Percentiles rank a stretch among this genome's conserved stretches.
Conservation (phyloP, 2,113 vertebrate genomes). For the Paraplagusia blochii region DNA sequence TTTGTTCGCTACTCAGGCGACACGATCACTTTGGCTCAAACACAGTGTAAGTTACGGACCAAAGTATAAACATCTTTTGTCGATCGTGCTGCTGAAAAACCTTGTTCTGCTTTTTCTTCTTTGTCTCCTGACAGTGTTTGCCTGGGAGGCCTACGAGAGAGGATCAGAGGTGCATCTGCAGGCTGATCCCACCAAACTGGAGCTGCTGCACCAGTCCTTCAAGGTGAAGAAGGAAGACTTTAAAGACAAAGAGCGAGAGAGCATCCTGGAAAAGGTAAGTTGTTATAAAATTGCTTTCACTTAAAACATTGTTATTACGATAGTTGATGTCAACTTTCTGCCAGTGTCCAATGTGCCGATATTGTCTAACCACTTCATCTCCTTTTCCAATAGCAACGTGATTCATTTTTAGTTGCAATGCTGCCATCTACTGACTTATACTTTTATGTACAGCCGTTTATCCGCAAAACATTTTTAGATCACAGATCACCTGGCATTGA, state of each 20-base stretch:
- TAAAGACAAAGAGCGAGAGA: conserved; percentile 90
- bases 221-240: conserved; percentile 98
- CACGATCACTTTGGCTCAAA: conserved; percentile 96
- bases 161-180: conserved; percentile 97
- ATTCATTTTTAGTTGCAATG: too few relatives aligned
- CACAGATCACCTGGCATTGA: too few relatives aligned
- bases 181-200: conserved; percentile 95
- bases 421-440: too few relatives aligned
- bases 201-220: conserved; percentile 92
- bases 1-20: conserved; percentile 91
- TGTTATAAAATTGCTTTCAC: neutral
- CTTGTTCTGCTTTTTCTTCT: too few relatives aligned
- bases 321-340: too few relatives aligned
- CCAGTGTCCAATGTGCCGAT: too few relatives aligned
- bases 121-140: conserved; percentile 82
- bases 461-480: too few relatives aligned
- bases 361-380: too few relatives aligned
- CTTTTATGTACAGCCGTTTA: too few relatives aligned
- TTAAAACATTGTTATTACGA: neutral
- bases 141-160: conserved; percentile 98
- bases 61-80: neutral
- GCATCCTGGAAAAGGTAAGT: conserved; percentile 92
- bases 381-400: too few relatives aligned
- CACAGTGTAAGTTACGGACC: conserved; percentile 87
- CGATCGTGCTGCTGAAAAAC: neutral